phyloP scores from a whole-genome alignment of 1,140 invertebrate species.

The Cotesia vestalis region DNA sequence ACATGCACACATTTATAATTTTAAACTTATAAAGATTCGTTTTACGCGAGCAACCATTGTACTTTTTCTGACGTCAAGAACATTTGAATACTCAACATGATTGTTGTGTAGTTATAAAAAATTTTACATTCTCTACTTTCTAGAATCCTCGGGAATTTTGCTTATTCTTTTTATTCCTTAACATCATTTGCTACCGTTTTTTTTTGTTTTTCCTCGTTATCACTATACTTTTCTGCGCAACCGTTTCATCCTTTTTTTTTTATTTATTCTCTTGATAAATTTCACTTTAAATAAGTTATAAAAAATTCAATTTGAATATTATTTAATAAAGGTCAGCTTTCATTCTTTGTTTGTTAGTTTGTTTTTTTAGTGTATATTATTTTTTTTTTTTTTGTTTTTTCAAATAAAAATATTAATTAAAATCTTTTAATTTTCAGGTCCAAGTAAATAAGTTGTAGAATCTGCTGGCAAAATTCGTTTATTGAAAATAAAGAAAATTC shows the following conservation, averaged over 20 bases:
- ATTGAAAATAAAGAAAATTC: slow-evolving; percentile 3
- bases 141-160: neutral
- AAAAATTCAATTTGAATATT: no score
- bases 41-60: neutral
- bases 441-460: slow-evolving; percentile 6
- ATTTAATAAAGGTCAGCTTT: no score
- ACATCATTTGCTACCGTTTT: neutral
- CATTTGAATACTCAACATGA: slow-evolving; percentile 18
- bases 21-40: neutral
- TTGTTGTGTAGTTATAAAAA: neutral
- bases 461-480: slow-evolving; percentile 4
- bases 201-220: neutral
- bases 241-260: no score
- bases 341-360: no score
- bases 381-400: neutral
- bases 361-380: neutral
- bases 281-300: no score
- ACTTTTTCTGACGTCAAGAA: slow-evolving; percentile 23
- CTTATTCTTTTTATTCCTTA: slow-evolving; percentile 4
- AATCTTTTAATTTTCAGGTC: slow-evolving; percentile 1
- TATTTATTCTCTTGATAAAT: no score
- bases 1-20: slow-evolving; percentile 8
- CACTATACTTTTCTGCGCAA: no score
- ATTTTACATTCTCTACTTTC: slow-evolving; percentile 19
- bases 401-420: neutral